Evolutionary conservation across 2,888 invertebrate genomes (phyloP), one percentile per base, ranked within the genome.

Genomic region (Unio pictorum): DNA sequence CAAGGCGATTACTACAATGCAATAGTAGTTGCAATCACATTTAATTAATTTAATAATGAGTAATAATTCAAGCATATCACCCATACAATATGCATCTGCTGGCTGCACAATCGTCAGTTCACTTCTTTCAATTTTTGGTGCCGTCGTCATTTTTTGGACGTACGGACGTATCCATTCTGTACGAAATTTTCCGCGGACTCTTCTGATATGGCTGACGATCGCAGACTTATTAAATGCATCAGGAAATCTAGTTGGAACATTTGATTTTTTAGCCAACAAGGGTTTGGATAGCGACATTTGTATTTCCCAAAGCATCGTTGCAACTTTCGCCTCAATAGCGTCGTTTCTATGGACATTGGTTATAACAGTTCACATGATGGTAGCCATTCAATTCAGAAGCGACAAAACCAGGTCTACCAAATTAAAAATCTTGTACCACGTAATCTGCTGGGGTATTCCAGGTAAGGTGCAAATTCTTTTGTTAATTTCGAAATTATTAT

Each of bases 291-390:
- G 54, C 61, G 67, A 69, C 23, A 30, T 73, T 1, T 73, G 73
- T 55, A 56, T 63, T 55, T 28, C 57, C 11, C 73, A 73, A 56
- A 73, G 73, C 30, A 60, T 66, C 55, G 28, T 73, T 17, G 65
- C 65, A n/a, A 69, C 73, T 18, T 64, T 66, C 15, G 60, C 69
- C 3, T 28, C 63, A 7, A 66, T 73, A n/a, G 67, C 69, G 34
- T 73, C 73, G 6, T 69, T 64, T 45, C 60, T 61, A 11, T 73
- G 73, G 73, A 69, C 69, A 4, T 23, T 66, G 20, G 67, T 69
- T 1, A 72, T 72, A 54, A 67, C 60, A n/a, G n/a, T 64, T 6
- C 72, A 72, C 55, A 54, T 72, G 17, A 57, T 64, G 4, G 18
- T 68, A 30, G 26, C 69, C 17, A 55, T 72, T 20, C 58, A 66